Evolutionary conservation across 2,113 vertebrate genomes (phyloP).

Genomic region (Scartelaos histophorus): DNA sequence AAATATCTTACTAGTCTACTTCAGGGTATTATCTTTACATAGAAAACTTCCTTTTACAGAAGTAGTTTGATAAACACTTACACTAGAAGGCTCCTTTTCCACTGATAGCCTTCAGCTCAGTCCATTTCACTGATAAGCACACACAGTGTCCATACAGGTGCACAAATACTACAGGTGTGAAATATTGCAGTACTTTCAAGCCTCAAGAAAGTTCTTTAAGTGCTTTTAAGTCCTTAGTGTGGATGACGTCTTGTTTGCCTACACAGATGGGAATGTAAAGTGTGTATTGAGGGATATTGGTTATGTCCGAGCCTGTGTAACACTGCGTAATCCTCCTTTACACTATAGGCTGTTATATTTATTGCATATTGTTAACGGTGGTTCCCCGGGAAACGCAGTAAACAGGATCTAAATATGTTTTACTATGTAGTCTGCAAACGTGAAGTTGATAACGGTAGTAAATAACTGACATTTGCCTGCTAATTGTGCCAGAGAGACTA

Average conservation of each 20-base stretch:
- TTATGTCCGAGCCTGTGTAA: background rate
- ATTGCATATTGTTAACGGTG: slow-evolving; percentile 4
- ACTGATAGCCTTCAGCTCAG: background rate
- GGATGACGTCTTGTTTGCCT: slow-evolving; percentile 1
- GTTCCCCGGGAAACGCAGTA: background rate
- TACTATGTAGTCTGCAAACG: background rate
- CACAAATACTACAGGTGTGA: background rate
- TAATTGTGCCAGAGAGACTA: slow-evolving; percentile 7
- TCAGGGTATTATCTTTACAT: too few species aligned
- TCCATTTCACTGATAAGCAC: background rate
- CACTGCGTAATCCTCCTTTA: background rate
- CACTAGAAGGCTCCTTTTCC: background rate
- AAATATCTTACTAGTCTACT: too few species aligned
- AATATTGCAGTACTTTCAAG: background rate
- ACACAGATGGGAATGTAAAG: slow-evolving; percentile 1
- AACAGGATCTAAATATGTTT: slow-evolving; percentile 4
- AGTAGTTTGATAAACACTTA: background rate
- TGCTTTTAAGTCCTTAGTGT: background rate
- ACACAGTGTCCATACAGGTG: background rate
- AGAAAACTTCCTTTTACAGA: background rate
- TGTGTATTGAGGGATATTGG: background rate
- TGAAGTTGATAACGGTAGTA: slow-evolving; percentile 1
- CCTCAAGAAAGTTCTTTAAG: background rate
- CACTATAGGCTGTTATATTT: slow-evolving; percentile 9
- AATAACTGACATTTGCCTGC: slow-evolving; percentile 12